Evolutionary conservation across 2,113 vertebrate genomes (phyloP).

Genomic region (Micronycteris hirsuta): DNA sequence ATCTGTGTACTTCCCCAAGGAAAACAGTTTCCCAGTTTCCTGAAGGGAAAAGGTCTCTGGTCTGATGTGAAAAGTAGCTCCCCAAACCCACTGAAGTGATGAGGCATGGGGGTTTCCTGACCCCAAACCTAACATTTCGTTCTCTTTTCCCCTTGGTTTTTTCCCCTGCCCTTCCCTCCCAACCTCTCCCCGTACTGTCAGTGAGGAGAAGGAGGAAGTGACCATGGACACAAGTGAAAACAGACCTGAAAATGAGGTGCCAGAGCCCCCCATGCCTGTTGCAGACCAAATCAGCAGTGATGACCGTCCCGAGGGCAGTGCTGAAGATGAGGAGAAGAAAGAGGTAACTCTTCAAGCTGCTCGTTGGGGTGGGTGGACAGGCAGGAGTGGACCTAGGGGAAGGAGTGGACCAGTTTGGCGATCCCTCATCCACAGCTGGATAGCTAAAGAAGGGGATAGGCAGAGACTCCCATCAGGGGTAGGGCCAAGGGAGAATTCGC

Average conservation of each 20-base stretch:
- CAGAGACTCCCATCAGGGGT: constrained; percentile 32
- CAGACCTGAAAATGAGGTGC: constrained; percentile 76
- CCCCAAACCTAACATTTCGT: constrained; percentile 54
- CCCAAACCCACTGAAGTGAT: constrained; percentile 22
- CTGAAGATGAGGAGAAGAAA: constrained; percentile 80
- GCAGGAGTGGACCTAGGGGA: constrained; percentile 20
- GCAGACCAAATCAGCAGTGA: constrained; percentile 71
- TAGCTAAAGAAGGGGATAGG: constrained; percentile 31
- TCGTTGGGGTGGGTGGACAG: constrained; percentile 44
- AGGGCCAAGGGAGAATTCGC: constrained; percentile 65
- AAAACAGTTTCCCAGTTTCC: neutral
- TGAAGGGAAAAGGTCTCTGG: neutral
- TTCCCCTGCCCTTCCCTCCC: constrained; percentile 71
- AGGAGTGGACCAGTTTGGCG: constrained; percentile 42
- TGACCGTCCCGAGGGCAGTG: constrained; percentile 65
- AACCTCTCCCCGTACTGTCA: constrained; percentile 68
- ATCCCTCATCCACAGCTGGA: constrained; percentile 51
- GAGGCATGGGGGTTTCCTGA: constrained; percentile 31
- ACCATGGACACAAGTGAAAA: constrained; percentile 79
- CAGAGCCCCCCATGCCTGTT: constrained; percentile 64
- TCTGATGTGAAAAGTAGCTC: constrained; percentile 26
- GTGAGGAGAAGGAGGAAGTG: constrained; percentile 81
- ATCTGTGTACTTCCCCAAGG: neutral
- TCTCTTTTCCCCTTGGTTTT: constrained; percentile 74
- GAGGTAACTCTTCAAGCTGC: constrained; percentile 75